Evolutionary conservation across 2,113 vertebrate species (phyloP).

Genomic region (Microcebus jonahi): DNA sequence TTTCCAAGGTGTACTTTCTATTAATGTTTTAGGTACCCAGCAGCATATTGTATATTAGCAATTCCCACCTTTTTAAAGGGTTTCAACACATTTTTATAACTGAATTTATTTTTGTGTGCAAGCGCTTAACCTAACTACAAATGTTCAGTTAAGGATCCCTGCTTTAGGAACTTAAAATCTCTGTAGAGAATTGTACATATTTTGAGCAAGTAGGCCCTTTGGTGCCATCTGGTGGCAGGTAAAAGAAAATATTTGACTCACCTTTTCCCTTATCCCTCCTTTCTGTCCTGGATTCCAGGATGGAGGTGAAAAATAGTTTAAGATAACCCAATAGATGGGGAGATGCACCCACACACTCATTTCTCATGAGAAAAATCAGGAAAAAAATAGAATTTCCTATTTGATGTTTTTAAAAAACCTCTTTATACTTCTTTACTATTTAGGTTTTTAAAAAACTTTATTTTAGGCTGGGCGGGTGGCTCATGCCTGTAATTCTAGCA

Average conservation of each 20-base stretch:
- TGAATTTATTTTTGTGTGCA: conserved; percentile 42
- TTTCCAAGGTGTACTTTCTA: not conserved
- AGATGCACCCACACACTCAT: not conserved
- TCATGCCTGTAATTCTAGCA: no score
- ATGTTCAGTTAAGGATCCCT: not conserved
- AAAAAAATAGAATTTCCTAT: not conserved
- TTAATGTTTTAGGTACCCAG: not conserved
- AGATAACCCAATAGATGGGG: not conserved
- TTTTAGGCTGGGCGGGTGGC: not conserved
- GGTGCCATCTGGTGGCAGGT: conserved; percentile 28
- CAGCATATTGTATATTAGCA: conserved; percentile 12
- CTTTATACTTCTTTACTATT: not conserved
- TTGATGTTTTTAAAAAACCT: not conserved
- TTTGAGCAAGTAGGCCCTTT: not conserved
- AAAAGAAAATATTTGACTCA: not conserved
- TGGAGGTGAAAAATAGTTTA: not conserved
- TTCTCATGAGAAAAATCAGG: not conserved
- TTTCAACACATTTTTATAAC: not conserved
- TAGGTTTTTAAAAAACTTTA: not conserved
- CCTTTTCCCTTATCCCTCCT: not conserved
- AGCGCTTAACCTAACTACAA: not conserved
- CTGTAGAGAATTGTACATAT: not conserved
- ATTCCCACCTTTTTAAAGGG: not conserved
- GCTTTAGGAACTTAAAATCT: not conserved
- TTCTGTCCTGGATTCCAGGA: not conserved